Base-by-base conservation (phyloP, 2,797 vertebrate species). In the Siniperca undulata region DNA sequence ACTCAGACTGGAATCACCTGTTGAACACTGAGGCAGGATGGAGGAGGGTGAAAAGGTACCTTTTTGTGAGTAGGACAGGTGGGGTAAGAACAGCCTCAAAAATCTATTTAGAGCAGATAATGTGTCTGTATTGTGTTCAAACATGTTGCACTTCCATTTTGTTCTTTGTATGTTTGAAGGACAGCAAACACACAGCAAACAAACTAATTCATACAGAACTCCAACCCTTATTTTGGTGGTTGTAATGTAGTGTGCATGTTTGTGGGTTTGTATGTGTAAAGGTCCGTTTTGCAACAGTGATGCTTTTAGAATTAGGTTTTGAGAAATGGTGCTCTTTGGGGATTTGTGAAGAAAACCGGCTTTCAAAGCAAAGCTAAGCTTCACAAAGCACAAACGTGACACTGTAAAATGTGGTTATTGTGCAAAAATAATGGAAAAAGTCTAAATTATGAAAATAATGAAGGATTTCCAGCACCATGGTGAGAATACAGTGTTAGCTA, bases 1-100 rank as follows among this genome's bases (percentile, higher is more conserved):
- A 6, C 69, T 56, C 68, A 44, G 69, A 66, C 71, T 72, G 22
- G 46, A 80, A 58, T 83, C 79, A 90, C 86, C 80, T 83, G 74
- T 90, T 80, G 71, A 89, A 81, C 20, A 86, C 38, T 10, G 73
- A 80, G 38, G 61, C 34, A 65, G 42, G 38, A 70, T 61, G 42
- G 58, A 59, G 27, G 30, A 34, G 52, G 9, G 20, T 46, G 74
- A n/a, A 60, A 59, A 75, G 42, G 5, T 40, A 12, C 10, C 19
- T 66, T 78, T 78, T 65, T 74, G 60, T 73, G 70, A 60, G 10
- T 17, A 11, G 70, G 71, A 46, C 50, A 81, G 60, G 55, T 86
- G n/a, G 20, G 40, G 22, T 24, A 24, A 42, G 34, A 67, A 42
- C 73, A 20, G 19, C 68, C 68, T 79, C 3, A 69, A 64, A 81